Percentiles rank a stretch among this genome's conserved stretches.
Evolutionary conservation across 2,888 invertebrate genomes (phyloP).

Genomic region (Heliconius ethilla): DNA sequence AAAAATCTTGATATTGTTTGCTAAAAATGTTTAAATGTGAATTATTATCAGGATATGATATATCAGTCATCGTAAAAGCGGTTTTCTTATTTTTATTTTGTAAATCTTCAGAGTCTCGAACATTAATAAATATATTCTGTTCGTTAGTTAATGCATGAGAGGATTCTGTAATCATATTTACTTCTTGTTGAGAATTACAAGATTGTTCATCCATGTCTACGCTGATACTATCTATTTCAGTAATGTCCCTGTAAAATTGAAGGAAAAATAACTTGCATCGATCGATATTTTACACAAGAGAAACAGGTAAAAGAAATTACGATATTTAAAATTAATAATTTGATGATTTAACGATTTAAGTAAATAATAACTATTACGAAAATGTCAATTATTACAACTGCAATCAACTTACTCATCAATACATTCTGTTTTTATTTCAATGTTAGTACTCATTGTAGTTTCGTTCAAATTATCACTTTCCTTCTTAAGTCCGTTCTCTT

Average conservation of each 20-base stretch:
- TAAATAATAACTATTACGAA: background rate
- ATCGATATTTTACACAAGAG: background rate
- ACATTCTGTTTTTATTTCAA: constrained; percentile 73
- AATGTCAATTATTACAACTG: background rate
- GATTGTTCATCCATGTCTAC: constrained; percentile 37
- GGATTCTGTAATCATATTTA: constrained; percentile 49
- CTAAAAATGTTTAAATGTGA: constrained; percentile 55
- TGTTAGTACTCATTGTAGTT: constrained; percentile 59
- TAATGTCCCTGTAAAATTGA: constrained; percentile 50
- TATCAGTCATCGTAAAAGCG: constrained; percentile 56
- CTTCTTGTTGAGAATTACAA: constrained; percentile 49
- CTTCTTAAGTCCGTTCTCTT: constrained; percentile 61
- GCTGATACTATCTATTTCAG: constrained; percentile 38
- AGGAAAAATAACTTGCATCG: background rate
- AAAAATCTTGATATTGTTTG: constrained; percentile 63
- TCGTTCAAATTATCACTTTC: constrained; percentile 56
- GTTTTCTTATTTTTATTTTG: constrained; percentile 40
- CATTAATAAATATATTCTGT: constrained; percentile 55
- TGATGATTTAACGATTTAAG: background rate
- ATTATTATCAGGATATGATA: constrained; percentile 46
- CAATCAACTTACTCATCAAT: constrained; percentile 72
- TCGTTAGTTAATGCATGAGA: constrained; percentile 59
- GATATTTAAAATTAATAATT: background rate
- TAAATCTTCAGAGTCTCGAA: constrained; percentile 52
- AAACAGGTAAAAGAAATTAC: background rate